Evolutionary conservation across 2,797 vertebrate species (phyloP).

Genomic region (Paguma larvata): DNA sequence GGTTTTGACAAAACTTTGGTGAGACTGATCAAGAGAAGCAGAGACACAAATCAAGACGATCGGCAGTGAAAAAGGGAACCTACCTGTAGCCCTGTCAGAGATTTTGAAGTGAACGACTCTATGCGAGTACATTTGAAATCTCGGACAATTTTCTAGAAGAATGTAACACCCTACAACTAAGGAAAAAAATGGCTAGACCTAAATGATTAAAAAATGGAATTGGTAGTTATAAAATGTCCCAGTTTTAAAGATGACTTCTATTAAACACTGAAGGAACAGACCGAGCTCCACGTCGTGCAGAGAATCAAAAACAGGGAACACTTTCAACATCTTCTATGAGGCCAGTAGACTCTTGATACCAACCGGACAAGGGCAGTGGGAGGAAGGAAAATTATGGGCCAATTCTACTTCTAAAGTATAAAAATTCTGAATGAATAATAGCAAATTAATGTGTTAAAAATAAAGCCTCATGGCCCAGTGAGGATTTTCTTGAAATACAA

Average conservation of each 20-base stretch:
- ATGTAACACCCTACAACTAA: not conserved
- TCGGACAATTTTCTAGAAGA: not conserved
- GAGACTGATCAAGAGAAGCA: not conserved
- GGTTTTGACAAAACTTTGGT: not conserved
- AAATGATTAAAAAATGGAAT: not conserved
- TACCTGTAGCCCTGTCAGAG: not conserved
- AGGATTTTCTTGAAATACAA: constrained; percentile 52
- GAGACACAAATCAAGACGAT: not conserved
- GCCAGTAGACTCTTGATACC: not conserved
- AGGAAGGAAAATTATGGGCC: constrained; percentile 18
- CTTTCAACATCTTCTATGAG: not conserved
- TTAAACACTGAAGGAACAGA: not conserved
- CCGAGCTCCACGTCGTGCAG: not conserved
- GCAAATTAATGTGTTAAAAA: constrained; percentile 40
- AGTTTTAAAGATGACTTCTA: not conserved
- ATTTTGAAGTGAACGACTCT: not conserved
- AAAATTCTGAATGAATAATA: constrained; percentile 25
- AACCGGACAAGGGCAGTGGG: not conserved
- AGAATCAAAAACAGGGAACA: not conserved
- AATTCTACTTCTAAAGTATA: not conserved
- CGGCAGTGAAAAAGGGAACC: not conserved
- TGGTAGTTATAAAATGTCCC: not conserved
- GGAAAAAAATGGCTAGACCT: not conserved
- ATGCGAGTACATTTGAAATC: not conserved
- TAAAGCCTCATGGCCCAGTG: not conserved